These are phyloP conservation scores for Bombus pyrosoma DNA, from an alignment of 1,140 invertebrate genomes.

Conservation along the genomic window DNA sequence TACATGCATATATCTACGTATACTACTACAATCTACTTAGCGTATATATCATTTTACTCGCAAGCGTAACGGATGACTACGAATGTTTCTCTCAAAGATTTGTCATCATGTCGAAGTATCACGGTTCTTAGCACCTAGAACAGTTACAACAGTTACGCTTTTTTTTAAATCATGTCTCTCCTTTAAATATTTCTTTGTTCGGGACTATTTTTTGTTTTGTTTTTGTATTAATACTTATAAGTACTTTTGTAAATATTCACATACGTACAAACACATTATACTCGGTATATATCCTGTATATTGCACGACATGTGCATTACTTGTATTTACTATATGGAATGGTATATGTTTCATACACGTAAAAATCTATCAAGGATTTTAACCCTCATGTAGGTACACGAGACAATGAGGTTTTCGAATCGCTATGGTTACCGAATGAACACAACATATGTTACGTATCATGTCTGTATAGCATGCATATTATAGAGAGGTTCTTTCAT, in stretches of 20 bases:
- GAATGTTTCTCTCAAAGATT: not conserved
- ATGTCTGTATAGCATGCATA: not conserved
- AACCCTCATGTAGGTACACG: slow-evolving; percentile 12
- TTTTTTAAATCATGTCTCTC: not conserved
- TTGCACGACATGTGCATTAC: not conserved
- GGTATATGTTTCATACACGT: not conserved
- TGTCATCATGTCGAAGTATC: not conserved
- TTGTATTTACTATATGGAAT: not conserved
- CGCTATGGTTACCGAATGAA: slow-evolving; percentile 71
- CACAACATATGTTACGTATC: slow-evolving; percentile 67
- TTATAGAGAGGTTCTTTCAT: slow-evolving; percentile 4
- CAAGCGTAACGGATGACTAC: not conserved
- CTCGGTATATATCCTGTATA: not conserved
- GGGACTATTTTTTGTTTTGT: not conserved
- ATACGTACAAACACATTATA: not conserved
- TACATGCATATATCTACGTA: not conserved
- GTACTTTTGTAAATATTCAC: not conserved
- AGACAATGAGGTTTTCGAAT: slow-evolving; percentile 69
- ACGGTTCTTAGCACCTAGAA: not conserved
- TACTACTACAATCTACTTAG: not conserved
- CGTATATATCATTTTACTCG: not conserved
- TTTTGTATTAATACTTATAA: not conserved
- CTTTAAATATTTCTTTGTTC: not conserved
- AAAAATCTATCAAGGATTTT: slow-evolving; percentile 8
- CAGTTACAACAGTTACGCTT: not conserved